phyloP scores from a whole-genome alignment of 2,888 invertebrate genomes.

The Calameuta pallipes region DNA sequence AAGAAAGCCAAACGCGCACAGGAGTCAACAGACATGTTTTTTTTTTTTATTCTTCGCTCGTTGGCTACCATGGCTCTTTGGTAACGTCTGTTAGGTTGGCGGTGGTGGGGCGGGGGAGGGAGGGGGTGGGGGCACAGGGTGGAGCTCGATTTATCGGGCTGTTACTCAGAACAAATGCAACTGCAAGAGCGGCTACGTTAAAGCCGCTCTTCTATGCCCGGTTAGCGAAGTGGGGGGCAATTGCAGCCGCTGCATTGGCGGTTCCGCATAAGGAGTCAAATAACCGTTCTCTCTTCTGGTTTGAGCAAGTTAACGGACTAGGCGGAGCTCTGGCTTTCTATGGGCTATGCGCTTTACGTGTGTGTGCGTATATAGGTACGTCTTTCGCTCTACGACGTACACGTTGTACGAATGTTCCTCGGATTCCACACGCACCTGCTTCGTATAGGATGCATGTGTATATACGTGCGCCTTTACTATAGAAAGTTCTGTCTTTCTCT shows the following conservation, averaged over 20 bases:
- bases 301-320: slow-evolving; percentile 27
- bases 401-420: background rate
- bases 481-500: no score
- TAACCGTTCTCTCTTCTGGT: slow-evolving; percentile 44
- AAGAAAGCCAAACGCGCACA: background rate
- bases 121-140: background rate
- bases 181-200: background rate
- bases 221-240: slow-evolving; percentile 25
- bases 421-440: background rate
- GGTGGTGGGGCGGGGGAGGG: background rate
- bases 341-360: slow-evolving; percentile 8
- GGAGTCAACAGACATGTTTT: background rate
- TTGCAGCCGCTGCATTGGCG: slow-evolving; percentile 35
- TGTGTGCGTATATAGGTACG: background rate
- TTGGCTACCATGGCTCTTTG: background rate
- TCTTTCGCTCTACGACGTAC: background rate
- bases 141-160: background rate
- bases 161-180: background rate
- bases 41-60: background rate
- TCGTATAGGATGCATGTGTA: no score
- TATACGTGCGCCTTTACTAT: no score
- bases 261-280: slow-evolving; percentile 42
- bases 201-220: background rate
- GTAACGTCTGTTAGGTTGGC: background rate
- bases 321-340: slow-evolving; percentile 32